These are phyloP conservation scores for Dallia pectoralis DNA, from an alignment of 2,797 vertebrate species.

Conservation along the genomic window DNA sequence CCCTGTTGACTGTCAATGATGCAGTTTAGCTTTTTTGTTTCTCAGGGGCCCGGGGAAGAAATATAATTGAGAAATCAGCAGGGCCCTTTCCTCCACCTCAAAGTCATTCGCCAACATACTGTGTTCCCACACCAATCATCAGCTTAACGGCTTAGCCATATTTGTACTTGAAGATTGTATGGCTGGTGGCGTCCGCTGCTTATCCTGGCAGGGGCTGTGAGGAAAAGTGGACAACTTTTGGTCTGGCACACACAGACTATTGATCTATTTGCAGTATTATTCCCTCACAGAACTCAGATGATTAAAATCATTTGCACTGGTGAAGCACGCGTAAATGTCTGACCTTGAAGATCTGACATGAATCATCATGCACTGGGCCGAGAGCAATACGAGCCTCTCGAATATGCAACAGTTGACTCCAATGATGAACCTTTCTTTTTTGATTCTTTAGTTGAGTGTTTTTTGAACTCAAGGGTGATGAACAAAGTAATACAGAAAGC, in stretches of 20 bases:
- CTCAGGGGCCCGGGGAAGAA: slow-evolving; percentile 63
- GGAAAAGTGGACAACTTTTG: slow-evolving; percentile 64
- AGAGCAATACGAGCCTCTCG: neutral
- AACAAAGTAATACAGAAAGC: neutral
- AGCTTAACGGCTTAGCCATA: slow-evolving; percentile 79
- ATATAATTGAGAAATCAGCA: slow-evolving; percentile 82
- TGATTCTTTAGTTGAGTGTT: neutral
- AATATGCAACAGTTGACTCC: slow-evolving; percentile 24
- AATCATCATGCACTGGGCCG: neutral
- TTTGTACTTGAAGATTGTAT: slow-evolving; percentile 82
- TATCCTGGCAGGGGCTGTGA: slow-evolving; percentile 65
- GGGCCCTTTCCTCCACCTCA: slow-evolving; percentile 68
- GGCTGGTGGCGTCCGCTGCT: slow-evolving; percentile 67
- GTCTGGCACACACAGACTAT: slow-evolving; percentile 57
- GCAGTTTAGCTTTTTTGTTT: slow-evolving; percentile 66
- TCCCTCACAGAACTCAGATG: slow-evolving; percentile 55
- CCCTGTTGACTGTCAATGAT: slow-evolving; percentile 69
- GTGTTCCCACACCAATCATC: slow-evolving; percentile 79
- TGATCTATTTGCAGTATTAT: slow-evolving; percentile 66
- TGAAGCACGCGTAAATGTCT: slow-evolving; percentile 43
- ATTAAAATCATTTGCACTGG: slow-evolving; percentile 56
- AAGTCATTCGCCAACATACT: slow-evolving; percentile 81
- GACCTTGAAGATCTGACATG: slow-evolving; percentile 42
- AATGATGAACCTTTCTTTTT: slow-evolving; percentile 18
- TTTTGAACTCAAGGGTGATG: neutral